These are phyloP conservation scores for Molorchus minor DNA, from an alignment of 2,888 invertebrate species.

Conservation along the genomic window DNA sequence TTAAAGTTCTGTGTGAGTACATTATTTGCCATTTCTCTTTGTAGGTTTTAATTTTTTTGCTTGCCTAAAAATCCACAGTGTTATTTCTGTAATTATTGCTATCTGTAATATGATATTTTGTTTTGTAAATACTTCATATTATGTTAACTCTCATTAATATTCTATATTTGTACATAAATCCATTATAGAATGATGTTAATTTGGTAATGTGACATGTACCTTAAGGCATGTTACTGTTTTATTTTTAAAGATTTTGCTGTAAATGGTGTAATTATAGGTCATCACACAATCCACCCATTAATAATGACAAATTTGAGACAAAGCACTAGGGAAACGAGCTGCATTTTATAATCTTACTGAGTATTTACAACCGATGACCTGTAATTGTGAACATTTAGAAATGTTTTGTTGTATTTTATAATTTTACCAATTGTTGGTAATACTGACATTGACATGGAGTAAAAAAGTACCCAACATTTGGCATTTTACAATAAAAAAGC, in stretches of 20 bases:
- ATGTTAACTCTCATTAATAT: too few relatives aligned
- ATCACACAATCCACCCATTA: too few relatives aligned
- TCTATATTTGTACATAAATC: constrained; percentile 7
- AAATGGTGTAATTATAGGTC: too few relatives aligned
- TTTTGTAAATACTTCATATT: constrained; percentile 23
- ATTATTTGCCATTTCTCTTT: constrained; percentile 14
- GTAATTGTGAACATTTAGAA: constrained; percentile 18
- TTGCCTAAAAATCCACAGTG: constrained; percentile 22
- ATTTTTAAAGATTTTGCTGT: too few relatives aligned
- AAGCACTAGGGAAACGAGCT: too few relatives aligned
- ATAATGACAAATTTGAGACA: too few relatives aligned
- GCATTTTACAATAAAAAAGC: constrained; percentile 44
- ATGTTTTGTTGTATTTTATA: constrained; percentile 12
- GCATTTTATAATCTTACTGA: too few relatives aligned
- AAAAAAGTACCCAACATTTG: constrained; percentile 40
- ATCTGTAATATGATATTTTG: too few relatives aligned
- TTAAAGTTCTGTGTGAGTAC: constrained; percentile 12
- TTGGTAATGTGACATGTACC: too few relatives aligned
- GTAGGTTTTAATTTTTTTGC: neutral
- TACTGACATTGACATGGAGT: constrained; percentile 23
- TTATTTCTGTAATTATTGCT: too few relatives aligned
- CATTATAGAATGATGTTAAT: constrained; percentile 1
- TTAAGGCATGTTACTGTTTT: too few relatives aligned
- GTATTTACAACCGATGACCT: too few relatives aligned
- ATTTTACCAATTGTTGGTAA: constrained; percentile 27